Base-by-base conservation (phyloP, 2,888 invertebrate species). In the Synergus umbraculus region DNA sequence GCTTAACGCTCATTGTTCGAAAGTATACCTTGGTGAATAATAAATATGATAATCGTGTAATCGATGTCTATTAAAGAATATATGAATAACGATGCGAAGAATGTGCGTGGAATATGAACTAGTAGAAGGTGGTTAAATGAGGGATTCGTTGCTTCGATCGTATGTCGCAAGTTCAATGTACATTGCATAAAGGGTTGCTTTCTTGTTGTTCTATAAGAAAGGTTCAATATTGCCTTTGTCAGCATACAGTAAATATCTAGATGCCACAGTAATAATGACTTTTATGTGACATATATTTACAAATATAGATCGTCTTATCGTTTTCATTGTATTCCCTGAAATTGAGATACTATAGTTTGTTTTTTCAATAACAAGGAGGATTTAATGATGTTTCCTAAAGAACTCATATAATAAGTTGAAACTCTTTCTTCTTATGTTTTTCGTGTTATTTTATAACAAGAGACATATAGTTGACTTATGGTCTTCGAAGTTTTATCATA, bases 11-110 rank as follows among this genome's bases (percentile, higher is more conserved):
- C 18, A 66, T 66, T 66, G 66, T 66, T 66, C 66, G n/a, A 66
- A 66, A 66, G 66, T 66, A 66, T 66, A 66, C 66, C 43, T 43
- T 43, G 15, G 41, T 43, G 43, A 66, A 66, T 66, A 41, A 66
- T 66, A 66, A 66, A 66, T 66, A 43, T 66, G 66, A 66, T 66
- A 66, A 66, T 66, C 66, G 43, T 66, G 66, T 43, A 66, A 66
- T 66, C 43, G 66, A 66, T 66, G 66, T 66, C n/a, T 37, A 43
- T 66, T 66, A 43, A 66, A 66, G 18, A 66, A 66, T 66, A 66
- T 66, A 66, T 66, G 66, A 66, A 66, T 66, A 66, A 66, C 43
- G 66, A 66, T 66, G 43, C 43, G 18, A 66, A 43, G 66, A 2
- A 15, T 43, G 1, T 43, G 18, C n/a, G 18, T 43, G 43, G 43